Conservation (phyloP, 2,113 vertebrate species). For the Phylloscopus whistleri region DNA sequence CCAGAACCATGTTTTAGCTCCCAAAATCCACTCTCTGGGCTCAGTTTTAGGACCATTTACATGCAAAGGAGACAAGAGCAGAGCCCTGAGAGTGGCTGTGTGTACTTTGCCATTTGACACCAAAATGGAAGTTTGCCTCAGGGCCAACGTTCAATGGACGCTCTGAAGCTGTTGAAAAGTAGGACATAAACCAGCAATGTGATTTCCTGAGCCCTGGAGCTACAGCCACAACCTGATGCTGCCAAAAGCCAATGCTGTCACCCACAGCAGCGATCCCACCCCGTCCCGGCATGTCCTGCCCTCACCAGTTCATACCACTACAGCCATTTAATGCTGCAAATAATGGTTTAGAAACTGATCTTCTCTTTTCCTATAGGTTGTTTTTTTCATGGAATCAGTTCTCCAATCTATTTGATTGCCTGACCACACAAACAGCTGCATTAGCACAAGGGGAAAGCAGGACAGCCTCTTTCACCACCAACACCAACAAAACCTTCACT, state of each 20-base stretch:
- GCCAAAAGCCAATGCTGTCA: not conserved
- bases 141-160: not conserved
- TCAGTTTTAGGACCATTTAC: not conserved
- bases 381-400: not conserved
- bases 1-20: not conserved
- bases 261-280: not conserved
- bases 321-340: not conserved
- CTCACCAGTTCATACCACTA: not conserved
- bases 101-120: not conserved
- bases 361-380: not conserved
- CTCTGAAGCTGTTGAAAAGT: conserved; percentile 40
- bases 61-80: not conserved
- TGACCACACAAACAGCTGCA: not conserved
- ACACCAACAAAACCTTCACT: not conserved
- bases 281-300: not conserved
- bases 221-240: not conserved
- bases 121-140: conserved; percentile 24
- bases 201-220: not conserved
- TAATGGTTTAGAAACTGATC: not conserved
- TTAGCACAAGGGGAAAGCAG: not conserved
- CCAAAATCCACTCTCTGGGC: not conserved
- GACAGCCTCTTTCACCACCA: not conserved
- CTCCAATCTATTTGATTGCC: not conserved
- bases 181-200: conserved; percentile 37
- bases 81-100: rapidly evolving